Evolutionary conservation across 1,140 invertebrate genomes (phyloP).

Genomic region (Chrysomallon squamiferum): DNA sequence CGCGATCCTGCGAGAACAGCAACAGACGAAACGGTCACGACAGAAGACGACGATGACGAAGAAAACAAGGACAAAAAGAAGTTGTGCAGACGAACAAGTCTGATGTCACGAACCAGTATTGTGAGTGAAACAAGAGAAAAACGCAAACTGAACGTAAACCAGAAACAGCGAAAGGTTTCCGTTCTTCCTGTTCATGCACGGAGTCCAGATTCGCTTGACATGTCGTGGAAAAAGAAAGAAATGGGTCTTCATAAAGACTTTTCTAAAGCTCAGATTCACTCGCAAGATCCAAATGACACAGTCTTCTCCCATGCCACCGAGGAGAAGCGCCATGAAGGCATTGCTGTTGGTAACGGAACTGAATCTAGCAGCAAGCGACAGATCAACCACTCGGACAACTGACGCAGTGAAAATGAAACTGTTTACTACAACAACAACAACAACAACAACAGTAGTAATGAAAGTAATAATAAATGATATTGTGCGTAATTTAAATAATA

Average conservation of each 20-base stretch:
- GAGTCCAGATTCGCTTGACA: background rate
- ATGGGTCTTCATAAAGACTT: background rate
- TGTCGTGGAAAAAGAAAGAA: conserved; percentile 1
- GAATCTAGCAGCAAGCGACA: background rate
- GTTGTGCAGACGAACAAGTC: background rate
- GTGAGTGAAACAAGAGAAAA: background rate
- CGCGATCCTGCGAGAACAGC: background rate
- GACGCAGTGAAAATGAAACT: too few species aligned
- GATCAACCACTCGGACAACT: too few species aligned
- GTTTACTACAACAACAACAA: too few species aligned
- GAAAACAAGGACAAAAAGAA: background rate
- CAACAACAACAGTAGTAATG: too few species aligned
- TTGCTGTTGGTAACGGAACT: background rate
- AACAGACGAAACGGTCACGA: background rate
- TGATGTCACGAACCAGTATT: background rate
- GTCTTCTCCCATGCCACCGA: background rate
- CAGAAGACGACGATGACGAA: background rate
- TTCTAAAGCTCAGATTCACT: background rate
- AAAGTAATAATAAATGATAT: too few species aligned
- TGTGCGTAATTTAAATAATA: too few species aligned
- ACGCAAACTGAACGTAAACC: background rate
- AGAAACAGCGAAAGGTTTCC: background rate
- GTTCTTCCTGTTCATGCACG: background rate
- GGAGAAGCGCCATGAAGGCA: background rate
- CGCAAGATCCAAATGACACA: background rate